Conservation (phyloP, 1,140 invertebrate genomes). For the Triops cancriformis region DNA sequence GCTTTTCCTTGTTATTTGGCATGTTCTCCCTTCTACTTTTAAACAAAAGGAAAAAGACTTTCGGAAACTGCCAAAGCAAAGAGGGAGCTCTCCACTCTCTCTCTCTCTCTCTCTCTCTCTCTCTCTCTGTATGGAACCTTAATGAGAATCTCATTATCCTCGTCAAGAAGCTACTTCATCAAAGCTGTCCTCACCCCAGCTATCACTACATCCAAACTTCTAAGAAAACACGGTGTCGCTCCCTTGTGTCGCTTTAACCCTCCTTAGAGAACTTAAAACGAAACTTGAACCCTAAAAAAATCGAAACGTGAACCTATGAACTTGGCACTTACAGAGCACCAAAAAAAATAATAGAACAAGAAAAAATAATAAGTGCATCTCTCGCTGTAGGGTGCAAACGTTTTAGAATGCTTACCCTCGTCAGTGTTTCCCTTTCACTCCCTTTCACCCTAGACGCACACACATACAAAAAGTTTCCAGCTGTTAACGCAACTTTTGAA, state of each 20-base stretch:
- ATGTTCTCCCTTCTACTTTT: not conserved
- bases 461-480: not conserved
- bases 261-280: too few relatives aligned
- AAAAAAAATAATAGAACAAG: not conserved
- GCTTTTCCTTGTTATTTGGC: not conserved
- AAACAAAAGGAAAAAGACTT: not conserved
- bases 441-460: too few relatives aligned
- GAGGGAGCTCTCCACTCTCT: not conserved
- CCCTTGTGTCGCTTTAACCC: not conserved
- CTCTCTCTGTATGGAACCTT: not conserved
- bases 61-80: not conserved
- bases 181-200: not conserved
- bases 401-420: not conserved
- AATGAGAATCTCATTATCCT: not conserved
- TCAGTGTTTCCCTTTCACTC: not conserved
- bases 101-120: not conserved
- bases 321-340: too few relatives aligned
- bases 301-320: too few relatives aligned
- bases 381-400: not conserved
- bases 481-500: not conserved
- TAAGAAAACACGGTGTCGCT: not conserved
- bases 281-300: too few relatives aligned
- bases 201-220: constrained; percentile 5
- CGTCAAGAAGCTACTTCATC: constrained; percentile 13
- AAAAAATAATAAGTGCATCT: not conserved